These are phyloP conservation scores for Drosophila fulvimacula DNA, from an alignment of 2,888 invertebrate species.

Conservation along the genomic window DNA sequence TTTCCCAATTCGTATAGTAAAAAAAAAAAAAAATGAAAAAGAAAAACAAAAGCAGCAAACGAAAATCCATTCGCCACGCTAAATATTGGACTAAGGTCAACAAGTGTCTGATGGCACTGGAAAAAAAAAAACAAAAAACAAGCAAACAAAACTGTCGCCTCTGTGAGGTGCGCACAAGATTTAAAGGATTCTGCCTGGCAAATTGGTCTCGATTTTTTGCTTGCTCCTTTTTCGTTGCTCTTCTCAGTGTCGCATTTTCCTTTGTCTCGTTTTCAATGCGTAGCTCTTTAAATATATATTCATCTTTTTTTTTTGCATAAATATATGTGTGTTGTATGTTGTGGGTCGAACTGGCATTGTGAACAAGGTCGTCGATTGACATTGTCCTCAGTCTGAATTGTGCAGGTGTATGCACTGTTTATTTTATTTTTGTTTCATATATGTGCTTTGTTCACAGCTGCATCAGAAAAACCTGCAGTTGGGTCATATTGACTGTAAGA, in stretches of 20 bases:
- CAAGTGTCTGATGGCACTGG: constrained; percentile 60
- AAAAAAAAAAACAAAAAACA: neutral
- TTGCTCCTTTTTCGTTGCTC: constrained; percentile 18
- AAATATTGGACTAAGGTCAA: constrained; percentile 55
- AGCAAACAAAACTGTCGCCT: neutral
- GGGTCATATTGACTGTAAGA: neutral
- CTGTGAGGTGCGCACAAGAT: constrained; percentile 18
- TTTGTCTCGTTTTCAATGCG: constrained; percentile 30
- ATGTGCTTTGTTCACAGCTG: neutral
- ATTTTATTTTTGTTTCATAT: constrained; percentile 37
- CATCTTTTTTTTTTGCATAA: neutral
- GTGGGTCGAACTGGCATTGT: constrained; percentile 49
- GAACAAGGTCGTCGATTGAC: constrained; percentile 69
- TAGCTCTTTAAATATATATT: constrained; percentile 4
- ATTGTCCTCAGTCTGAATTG: constrained; percentile 51
- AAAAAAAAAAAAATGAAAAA: neutral
- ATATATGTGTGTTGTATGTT: constrained; percentile 7
- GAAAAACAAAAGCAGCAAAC: neutral
- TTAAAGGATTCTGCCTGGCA: constrained; percentile 45
- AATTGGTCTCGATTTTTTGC: constrained; percentile 33
- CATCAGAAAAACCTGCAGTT: neutral
- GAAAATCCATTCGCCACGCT: neutral
- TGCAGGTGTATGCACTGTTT: constrained; percentile 51
- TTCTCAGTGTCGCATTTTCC: constrained; percentile 23
- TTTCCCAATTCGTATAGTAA: neutral